Evolutionary conservation across 2,113 vertebrate genomes (phyloP).

Genomic region (Calyptomena viridis): DNA sequence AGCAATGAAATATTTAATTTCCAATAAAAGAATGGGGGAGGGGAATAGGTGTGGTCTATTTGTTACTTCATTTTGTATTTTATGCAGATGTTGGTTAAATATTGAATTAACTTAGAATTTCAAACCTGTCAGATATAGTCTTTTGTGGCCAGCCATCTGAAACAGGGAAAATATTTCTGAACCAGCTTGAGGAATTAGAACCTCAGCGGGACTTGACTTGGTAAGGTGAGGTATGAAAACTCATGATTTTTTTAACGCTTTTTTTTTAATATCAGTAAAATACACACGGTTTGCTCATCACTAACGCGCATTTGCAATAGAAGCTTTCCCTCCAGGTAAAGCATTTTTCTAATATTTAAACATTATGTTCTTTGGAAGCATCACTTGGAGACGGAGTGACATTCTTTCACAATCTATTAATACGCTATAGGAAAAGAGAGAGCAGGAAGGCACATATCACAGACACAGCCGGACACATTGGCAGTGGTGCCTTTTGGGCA

Average conservation of each 20-base stretch:
- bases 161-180: neutral
- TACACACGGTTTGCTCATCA: neutral
- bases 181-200: neutral
- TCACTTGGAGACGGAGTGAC: neutral
- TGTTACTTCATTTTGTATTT: neutral
- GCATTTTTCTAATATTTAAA: neutral
- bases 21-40: neutral
- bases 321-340: neutral
- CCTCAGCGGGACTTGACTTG: neutral
- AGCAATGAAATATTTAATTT: neutral
- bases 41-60: neutral
- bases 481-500: neutral
- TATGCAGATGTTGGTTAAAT: neutral
- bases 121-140: neutral
- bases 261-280: neutral
- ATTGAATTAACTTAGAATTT: neutral
- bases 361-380: neutral
- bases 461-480: neutral
- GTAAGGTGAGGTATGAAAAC: neutral
- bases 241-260: fast-evolving
- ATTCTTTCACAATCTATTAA: neutral
- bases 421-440: neutral
- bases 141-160: neutral
- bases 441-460: neutral
- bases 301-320: neutral